Conservation (phyloP, 2,888 invertebrate genomes). For the Drosophila tripunctata region DNA sequence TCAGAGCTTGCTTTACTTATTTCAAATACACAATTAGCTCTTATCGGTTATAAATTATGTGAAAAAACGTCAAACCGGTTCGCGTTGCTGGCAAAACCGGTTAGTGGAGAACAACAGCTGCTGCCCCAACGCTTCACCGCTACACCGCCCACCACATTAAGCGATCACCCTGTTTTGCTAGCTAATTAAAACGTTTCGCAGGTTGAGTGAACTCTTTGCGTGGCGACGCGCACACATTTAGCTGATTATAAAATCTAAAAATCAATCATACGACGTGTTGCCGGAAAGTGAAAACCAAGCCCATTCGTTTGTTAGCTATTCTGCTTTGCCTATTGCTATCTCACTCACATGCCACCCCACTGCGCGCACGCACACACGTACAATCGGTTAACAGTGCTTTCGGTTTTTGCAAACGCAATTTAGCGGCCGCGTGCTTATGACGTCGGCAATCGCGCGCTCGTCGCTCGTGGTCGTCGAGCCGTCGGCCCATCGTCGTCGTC, state of each 20-base stretch:
- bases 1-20: neutral
- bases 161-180: neutral
- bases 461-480: constrained; percentile 21
- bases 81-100: neutral
- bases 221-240: neutral
- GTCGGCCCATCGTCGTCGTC: constrained; percentile 25
- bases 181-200: neutral
- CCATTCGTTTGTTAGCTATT: constrained; percentile 1
- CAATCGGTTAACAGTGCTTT: constrained; percentile 34
- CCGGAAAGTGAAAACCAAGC: constrained; percentile 61
- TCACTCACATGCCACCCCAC: neutral
- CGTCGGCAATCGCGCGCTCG: constrained; percentile 16
- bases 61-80: neutral
- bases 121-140: neutral
- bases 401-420: constrained; percentile 43
- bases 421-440: constrained; percentile 37
- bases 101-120: neutral
- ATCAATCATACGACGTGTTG: constrained; percentile 50
- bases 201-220: constrained; percentile 58
- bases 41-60: neutral
- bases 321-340: neutral
- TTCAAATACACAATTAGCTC: neutral
- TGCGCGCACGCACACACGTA: neutral
- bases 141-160: neutral
- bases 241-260: constrained; percentile 34